phyloP scores from a whole-genome alignment of 2,113 vertebrate species.

The Triplophysa siluroides region DNA sequence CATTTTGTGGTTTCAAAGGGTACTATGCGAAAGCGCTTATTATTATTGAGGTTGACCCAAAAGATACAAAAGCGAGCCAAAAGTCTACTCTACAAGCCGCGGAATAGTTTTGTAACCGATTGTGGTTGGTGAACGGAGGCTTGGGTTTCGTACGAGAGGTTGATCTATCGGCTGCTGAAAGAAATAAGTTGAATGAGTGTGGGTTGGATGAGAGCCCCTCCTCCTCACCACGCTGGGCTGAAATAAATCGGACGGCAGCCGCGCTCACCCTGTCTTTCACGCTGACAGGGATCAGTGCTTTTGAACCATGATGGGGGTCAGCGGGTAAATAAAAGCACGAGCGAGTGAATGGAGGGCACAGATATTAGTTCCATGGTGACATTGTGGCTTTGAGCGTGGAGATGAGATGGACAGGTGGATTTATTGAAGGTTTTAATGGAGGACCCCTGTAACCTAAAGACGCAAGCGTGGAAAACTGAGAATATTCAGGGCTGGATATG shows the following conservation, averaged over 20 bases:
- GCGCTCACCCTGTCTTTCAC: constrained; percentile 26
- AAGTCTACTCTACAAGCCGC: constrained; percentile 10
- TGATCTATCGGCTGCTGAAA: constrained; percentile 14
- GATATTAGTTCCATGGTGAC: constrained; percentile 25
- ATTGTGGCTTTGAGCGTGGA: constrained; percentile 28
- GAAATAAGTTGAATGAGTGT: constrained; percentile 30
- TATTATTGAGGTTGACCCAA: constrained; percentile 38
- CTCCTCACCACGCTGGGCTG: constrained; percentile 3
- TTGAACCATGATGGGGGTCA: constrained; percentile 38
- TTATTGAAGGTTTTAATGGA: constrained; percentile 40
- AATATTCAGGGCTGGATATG: constrained; percentile 5
- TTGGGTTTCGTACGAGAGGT: constrained; percentile 10
- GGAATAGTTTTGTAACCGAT: constrained; percentile 16
- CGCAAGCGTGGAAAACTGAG: constrained; percentile 5
- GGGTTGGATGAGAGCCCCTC: constrained; percentile 6
- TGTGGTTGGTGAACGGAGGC: constrained; percentile 15
- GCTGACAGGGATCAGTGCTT: constrained; percentile 36
- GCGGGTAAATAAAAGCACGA: constrained; percentile 28
- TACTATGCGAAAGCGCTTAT: constrained; percentile 31
- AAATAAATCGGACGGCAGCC: constrained; percentile 13
- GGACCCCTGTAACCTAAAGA: constrained; percentile 14
- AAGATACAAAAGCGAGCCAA: constrained; percentile 18
- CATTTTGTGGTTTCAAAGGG: constrained; percentile 42
- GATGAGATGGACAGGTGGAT: constrained; percentile 29
- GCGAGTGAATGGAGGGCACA: constrained; percentile 30